phyloP scores from a whole-genome alignment of 1,140 invertebrate species.

The Dendrolimus kikuchii region DNA sequence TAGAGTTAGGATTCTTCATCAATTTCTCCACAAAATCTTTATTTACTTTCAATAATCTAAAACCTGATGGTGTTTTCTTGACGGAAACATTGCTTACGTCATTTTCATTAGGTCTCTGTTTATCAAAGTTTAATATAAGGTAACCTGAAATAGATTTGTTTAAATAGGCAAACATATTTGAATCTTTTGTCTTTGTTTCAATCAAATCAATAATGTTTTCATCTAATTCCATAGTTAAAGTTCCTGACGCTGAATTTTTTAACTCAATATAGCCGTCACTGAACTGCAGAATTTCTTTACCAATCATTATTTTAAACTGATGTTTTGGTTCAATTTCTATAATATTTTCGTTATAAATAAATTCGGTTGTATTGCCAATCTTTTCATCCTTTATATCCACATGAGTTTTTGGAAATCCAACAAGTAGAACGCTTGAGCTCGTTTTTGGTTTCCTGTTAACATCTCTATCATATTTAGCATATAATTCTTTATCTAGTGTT shows the following conservation, averaged over 20 bases:
- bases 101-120: slow-evolving; percentile 5
- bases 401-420: background rate
- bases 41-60: slow-evolving; percentile 22
- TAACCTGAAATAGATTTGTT: slow-evolving; percentile 23
- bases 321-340: slow-evolving; percentile 2
- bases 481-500: slow-evolving; percentile 2
- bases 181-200: slow-evolving; percentile 20
- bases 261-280: slow-evolving; percentile 10
- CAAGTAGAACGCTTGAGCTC: background rate
- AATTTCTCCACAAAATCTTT: slow-evolving; percentile 15
- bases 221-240: slow-evolving; percentile 27
- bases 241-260: slow-evolving; percentile 18
- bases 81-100: slow-evolving; percentile 11
- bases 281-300: slow-evolving; percentile 1
- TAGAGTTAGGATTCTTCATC: background rate
- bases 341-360: background rate
- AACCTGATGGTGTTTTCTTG: slow-evolving; percentile 25
- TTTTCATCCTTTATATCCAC: background rate
- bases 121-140: slow-evolving; percentile 18
- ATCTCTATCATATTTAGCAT: background rate
- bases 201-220: slow-evolving; percentile 25
- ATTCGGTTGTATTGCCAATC: background rate
- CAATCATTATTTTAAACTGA: slow-evolving; percentile 6
- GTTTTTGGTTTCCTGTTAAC: background rate
- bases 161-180: slow-evolving; percentile 17